Evolutionary conservation across 1,140 invertebrate species (phyloP).

Genomic region (Melanaphis sacchari): DNA sequence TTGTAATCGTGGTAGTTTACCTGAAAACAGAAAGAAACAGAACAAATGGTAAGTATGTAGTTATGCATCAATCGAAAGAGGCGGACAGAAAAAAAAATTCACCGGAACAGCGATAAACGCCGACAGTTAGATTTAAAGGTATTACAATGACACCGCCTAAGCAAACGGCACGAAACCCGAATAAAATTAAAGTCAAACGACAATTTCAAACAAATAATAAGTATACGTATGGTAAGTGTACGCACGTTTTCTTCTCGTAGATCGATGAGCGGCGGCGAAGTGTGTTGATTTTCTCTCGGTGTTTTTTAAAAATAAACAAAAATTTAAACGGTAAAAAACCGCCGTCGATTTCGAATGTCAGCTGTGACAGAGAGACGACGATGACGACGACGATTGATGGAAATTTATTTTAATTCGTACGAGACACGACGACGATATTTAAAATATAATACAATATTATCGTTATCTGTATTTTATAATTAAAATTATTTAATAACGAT

Average conservation of each 20-base stretch:
- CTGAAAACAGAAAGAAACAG: conserved; percentile 41
- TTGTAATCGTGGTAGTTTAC: conserved; percentile 53
- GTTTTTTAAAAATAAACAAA: background rate
- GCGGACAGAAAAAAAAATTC: background rate
- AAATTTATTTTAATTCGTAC: background rate
- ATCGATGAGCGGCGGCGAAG: background rate
- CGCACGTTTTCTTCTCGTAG: background rate
- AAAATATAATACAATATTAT: background rate
- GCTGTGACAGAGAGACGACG: background rate
- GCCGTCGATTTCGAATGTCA: background rate
- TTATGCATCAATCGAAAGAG: background rate
- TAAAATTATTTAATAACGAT: background rate
- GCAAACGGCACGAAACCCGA: background rate
- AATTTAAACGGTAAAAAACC: background rate
- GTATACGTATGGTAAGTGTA: background rate
- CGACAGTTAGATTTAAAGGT: background rate
- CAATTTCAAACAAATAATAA: background rate
- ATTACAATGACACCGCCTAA: background rate
- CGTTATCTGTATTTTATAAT: background rate
- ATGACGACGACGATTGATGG: background rate
- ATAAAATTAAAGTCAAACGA: background rate
- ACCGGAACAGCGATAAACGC: background rate
- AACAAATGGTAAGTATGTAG: background rate
- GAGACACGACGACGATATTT: background rate
- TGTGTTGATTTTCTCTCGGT: background rate